phyloP scores from a whole-genome alignment of 2,888 invertebrate species.

The Lumbricus terrestris region DNA sequence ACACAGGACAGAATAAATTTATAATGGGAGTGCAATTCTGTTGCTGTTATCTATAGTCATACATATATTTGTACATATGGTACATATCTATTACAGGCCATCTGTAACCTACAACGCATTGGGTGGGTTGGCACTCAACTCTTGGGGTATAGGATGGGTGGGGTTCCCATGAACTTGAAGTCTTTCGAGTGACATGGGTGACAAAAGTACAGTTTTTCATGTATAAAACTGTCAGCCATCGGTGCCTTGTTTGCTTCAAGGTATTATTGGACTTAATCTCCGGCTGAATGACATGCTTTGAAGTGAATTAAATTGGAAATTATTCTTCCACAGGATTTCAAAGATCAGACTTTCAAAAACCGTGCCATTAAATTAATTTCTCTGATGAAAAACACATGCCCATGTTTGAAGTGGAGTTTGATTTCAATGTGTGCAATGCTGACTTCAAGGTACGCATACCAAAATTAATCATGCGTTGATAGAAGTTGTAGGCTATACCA shows the following conservation, averaged over 20 bases:
- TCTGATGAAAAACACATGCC: background rate
- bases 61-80: no score
- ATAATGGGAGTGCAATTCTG: no score
- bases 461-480: background rate
- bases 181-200: background rate
- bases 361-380: background rate
- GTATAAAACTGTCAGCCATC: background rate
- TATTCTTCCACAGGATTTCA: background rate
- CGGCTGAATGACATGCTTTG: background rate
- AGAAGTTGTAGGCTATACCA: background rate
- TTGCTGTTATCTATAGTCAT: no score
- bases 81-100: background rate
- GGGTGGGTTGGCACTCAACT: background rate
- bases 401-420: no score
- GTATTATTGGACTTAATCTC: background rate
- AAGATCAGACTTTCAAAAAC: background rate
- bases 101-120: background rate
- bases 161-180: background rate
- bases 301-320: background rate
- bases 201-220: background rate
- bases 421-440: background rate
- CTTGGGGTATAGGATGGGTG: background rate
- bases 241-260: background rate
- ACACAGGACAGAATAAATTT: no score
- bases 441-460: background rate